Evolutionary conservation across 1,140 invertebrate species (phyloP), one percentile per base, ranked within the genome.

Genomic region (Bombus sylvicola): DNA sequence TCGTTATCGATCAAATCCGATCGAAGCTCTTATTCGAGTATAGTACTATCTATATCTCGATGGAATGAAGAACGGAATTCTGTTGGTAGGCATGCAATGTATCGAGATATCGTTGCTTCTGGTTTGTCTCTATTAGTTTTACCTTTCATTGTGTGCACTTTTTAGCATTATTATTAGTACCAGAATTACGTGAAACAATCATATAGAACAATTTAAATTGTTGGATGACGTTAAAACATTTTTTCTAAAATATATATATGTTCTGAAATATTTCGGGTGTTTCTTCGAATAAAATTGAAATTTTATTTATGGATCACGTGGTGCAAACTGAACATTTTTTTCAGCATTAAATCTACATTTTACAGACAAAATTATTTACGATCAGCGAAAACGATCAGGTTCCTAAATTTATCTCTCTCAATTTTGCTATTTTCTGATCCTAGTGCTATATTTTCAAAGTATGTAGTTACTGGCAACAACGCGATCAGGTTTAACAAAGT

Each of bases 1-100:
- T 85, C 83, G 83, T 80, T 85, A 85, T 85, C 83, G 83, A 85
- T 80, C 68, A 43, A 62, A 79, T 80, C 72, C 73, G 59, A 83
- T 76, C 77, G 77, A 73, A 64, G 59, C 71, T 73, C 57, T 73
- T 80, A 80, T 85, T 72, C 83, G 18, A 64, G 39, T 39, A 34
- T 13, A 9, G 31, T 15, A 41, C 68, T 71, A 72, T 80, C 83
- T 80, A 25, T 59, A 62, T 47, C 66, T n/a, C 53, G 22, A 12
- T 47, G 68, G 68, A 80, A 73, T 39, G 83, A 64, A 41, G 83
- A 64, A 80, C 31, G 68, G 68, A 85, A 76, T 66, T 71, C 59
- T 5, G 57, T 41, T 28, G 15, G 73, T 10, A 6, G 22, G 31
- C 47, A 47, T 15, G 25, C n/a, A 22, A 8, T 13, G 41, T 31